Evolutionary conservation across 2,113 vertebrate genomes (phyloP).

Genomic region (cat (Felis catus)): DNA sequence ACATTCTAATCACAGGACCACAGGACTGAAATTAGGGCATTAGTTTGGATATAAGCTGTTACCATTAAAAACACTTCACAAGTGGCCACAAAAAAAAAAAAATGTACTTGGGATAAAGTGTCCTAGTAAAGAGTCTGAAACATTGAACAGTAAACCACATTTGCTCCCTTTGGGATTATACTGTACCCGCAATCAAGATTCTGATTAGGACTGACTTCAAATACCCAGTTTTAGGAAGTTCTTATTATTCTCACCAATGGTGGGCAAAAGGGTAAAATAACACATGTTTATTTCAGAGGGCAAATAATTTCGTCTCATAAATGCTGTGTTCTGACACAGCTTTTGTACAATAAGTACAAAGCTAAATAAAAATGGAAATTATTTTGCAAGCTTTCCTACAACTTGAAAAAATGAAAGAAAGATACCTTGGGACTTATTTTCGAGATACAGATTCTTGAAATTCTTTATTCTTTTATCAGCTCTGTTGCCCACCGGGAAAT

Average conservation of each 20-base stretch:
- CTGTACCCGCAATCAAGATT: background rate
- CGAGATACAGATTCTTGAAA: conserved; percentile 66
- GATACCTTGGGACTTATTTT: conserved; percentile 77
- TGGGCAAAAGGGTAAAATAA: conserved; percentile 27
- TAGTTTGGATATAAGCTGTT: background rate
- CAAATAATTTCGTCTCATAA: conserved; percentile 51
- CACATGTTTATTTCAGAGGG: background rate
- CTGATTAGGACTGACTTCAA: background rate
- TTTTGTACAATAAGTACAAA: conserved; percentile 49
- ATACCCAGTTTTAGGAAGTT: background rate
- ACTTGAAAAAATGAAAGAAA: conserved; percentile 55
- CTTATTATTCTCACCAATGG: background rate
- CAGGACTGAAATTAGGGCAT: background rate
- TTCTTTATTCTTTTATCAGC: conserved; percentile 79
- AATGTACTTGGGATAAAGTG: background rate
- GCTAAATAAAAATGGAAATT: conserved; percentile 73
- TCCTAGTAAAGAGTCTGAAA: background rate
- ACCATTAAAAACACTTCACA: background rate
- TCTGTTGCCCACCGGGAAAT: conserved; percentile 73
- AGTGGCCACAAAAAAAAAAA: background rate
- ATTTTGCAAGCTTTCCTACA: conserved; percentile 59
- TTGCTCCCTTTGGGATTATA: background rate
- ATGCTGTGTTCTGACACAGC: background rate
- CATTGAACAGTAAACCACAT: background rate
- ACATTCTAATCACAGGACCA: background rate